Evolutionary conservation across 37 sponge, comb jelly and placozoan species (phyloP).

Genomic region (Beroe ovata): DNA sequence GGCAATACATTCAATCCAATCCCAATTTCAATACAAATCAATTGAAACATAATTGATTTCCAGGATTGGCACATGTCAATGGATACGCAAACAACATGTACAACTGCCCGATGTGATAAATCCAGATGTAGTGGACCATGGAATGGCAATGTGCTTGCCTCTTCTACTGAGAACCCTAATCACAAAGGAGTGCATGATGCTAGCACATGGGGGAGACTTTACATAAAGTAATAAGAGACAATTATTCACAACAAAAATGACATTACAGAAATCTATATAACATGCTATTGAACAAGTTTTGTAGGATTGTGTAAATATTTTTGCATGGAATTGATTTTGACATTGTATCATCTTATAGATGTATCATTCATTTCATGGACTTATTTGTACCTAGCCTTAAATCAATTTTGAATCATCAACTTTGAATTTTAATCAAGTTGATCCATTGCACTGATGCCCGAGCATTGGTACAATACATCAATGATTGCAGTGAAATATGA

Average conservation of each 20-base stretch:
- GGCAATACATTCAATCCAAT: neutral
- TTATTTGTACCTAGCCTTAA: no score
- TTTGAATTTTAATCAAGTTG: no score
- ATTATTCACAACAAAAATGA: neutral
- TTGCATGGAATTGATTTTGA: no score
- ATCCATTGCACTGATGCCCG: no score
- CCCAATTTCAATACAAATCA: neutral
- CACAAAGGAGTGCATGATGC: neutral
- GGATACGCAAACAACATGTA: neutral
- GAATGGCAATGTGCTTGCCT: constrained; percentile 15
- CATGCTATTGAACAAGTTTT: no score
- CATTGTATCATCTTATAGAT: no score
- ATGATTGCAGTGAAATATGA: no score
- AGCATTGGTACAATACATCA: no score
- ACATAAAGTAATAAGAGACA: constrained; percentile 6
- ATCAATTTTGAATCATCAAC: no score
- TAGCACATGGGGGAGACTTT: constrained; percentile 37
- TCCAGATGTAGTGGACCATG: constrained; percentile 42
- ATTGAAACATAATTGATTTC: neutral
- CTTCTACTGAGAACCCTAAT: neutral
- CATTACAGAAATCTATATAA: no score
- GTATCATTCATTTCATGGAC: no score
- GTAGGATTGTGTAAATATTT: no score
- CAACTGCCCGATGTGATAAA: neutral
- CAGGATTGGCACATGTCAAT: constrained; percentile 68